phyloP scores from a whole-genome alignment of 1,140 invertebrate species.

The Periplaneta americana region DNA sequence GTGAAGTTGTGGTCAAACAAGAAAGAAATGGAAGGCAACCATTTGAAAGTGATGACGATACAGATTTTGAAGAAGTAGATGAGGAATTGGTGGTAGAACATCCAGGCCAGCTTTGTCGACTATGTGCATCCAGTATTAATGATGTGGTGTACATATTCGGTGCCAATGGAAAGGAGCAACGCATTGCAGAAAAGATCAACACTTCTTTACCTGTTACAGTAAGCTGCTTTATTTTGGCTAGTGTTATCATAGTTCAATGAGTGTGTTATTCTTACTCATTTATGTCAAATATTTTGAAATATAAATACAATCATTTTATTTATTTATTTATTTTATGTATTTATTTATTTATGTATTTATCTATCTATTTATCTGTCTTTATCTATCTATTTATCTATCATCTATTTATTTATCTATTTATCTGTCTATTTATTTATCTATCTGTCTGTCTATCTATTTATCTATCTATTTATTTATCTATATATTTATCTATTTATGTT shows the following conservation, averaged over 20 bases:
- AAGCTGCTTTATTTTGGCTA: too few relatives aligned
- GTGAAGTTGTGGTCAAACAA: not conserved
- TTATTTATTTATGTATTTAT: too few relatives aligned
- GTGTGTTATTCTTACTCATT: not conserved
- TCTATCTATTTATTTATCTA: too few relatives aligned
- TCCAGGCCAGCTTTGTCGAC: conserved; percentile 2
- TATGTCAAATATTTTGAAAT: not conserved
- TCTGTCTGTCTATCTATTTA: not conserved
- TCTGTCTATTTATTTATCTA: not conserved
- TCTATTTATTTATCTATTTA: too few relatives aligned
- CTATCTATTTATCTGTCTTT: too few relatives aligned
- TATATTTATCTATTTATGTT: too few relatives aligned
- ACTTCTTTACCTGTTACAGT: conserved; percentile 11
- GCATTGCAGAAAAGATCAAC: conserved; percentile 14
- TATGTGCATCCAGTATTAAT: not conserved
- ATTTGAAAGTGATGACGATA: not conserved
- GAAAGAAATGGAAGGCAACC: not conserved
- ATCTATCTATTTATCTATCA: too few relatives aligned
- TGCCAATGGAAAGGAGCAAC: not conserved
- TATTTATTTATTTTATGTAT: too few relatives aligned
- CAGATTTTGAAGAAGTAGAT: not conserved
- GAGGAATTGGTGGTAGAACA: not conserved
- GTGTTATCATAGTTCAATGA: not conserved
- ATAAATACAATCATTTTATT: not conserved
- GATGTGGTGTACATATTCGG: conserved; percentile 9